These are phyloP conservation scores for Sthenelais limicola DNA, from an alignment of 2,888 invertebrate genomes.

Conservation along the genomic window DNA sequence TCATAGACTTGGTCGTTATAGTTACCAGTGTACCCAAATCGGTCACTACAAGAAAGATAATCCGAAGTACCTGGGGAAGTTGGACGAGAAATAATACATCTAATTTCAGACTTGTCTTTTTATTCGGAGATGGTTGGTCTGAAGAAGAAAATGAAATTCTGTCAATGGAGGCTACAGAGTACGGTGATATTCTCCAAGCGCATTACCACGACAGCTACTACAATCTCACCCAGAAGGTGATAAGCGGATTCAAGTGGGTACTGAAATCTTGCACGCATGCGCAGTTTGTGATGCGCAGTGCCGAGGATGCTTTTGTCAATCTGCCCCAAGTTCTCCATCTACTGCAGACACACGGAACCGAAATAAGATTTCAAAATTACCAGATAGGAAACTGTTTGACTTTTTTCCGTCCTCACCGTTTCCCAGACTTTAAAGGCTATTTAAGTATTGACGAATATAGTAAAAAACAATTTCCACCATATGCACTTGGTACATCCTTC, in stretches of 20 bases:
- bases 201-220: slow-evolving; percentile 6
- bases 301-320: slow-evolving; percentile 6
- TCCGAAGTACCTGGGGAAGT: slow-evolving; percentile 11
- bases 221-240: slow-evolving; percentile 28
- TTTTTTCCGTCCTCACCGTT: not conserved
- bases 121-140: slow-evolving; percentile 12
- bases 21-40: slow-evolving; percentile 1
- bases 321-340: not conserved
- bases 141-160: not conserved
- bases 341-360: not conserved
- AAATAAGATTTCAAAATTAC: no score
- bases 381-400: no score
- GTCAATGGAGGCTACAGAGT: not conserved
- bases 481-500: slow-evolving; percentile 5
- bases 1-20: not conserved
- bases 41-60: not conserved
- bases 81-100: not conserved
- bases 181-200: slow-evolving; percentile 15
- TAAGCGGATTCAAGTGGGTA: slow-evolving; percentile 5
- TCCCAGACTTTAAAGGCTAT: not conserved
- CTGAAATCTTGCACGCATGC: not conserved
- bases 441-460: not conserved
- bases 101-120: not conserved
- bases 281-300: slow-evolving; percentile 13
- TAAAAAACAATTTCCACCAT: slow-evolving; percentile 5